Base-by-base conservation (phyloP, 2,113 vertebrate species). In the Electrona antarctica region DNA sequence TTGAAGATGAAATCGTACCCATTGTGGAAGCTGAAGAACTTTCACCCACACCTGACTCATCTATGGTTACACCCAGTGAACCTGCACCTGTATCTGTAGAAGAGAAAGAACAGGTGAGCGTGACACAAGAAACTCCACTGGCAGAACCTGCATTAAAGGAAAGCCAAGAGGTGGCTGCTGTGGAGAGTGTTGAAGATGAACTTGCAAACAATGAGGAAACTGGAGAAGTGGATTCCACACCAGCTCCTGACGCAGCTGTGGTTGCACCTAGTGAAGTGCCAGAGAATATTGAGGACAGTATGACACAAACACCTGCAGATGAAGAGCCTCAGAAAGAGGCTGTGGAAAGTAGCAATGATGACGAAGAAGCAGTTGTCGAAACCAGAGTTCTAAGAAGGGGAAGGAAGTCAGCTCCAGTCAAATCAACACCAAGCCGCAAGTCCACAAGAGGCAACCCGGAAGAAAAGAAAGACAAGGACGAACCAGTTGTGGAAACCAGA, bases 161-260 rank as follows among this genome's bases (percentile, higher is more conserved):
- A 33, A 66, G 8, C 4, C 9, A 2, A n/a, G 54, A 14, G 52
- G 82, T 88, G 65, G 67, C 74, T 65, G 72, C 56, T 46, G 80
- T 77, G 69, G 77, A 86, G 12, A 84, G 76, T n/a, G 8, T 29
- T 77, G 46, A 14, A 54, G n/a, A 46, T 49, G 21, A 63, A 49
- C 45, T 47, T 45, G 29, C 14, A 48, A 47, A 64, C 69, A 56
- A 13, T 15, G 45, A 1, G 59, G 52, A 70, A 7, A 15, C 33
- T 47, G 66, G 29, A 3, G 45, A 3, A 33, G 9, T 29, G 28
- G 10, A 1, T 7, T 7, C 57, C n/a, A 10, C 8, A 33, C 2
- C 21, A 21, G 3, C 57, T 8, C 7, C 28, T 41, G 21, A 59
- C 12, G 1, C 7, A 11, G 8, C 21, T 33, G 4, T 29, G 9